Evolutionary conservation across 2,797 vertebrate species (phyloP).

Genomic region (Chromis chromis): DNA sequence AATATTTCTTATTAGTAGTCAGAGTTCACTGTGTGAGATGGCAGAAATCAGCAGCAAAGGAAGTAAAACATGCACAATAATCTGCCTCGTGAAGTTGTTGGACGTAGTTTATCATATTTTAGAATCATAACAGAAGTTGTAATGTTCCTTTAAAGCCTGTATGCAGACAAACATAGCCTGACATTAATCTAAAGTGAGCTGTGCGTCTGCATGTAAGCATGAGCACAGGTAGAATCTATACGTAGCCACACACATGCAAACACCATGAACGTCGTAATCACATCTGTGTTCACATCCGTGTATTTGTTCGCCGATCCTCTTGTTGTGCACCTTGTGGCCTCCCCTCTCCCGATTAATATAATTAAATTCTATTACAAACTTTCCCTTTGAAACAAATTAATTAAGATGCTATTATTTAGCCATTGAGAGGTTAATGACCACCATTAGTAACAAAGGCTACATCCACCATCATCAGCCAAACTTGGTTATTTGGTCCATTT

Average conservation of each 20-base stretch:
- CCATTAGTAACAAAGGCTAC: slow-evolving; percentile 94
- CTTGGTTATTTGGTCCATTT: slow-evolving; percentile 98
- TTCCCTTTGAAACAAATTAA: slow-evolving; percentile 88
- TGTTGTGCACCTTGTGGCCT: slow-evolving; percentile 74
- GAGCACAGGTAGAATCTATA: neutral
- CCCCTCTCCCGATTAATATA: slow-evolving; percentile 81
- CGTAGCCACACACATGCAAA: slow-evolving; percentile 21
- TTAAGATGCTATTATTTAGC: slow-evolving; percentile 90
- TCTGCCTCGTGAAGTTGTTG: neutral
- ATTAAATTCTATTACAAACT: slow-evolving; percentile 86
- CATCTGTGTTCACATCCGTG: slow-evolving; percentile 56
- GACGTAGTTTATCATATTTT: neutral
- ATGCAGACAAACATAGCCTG: slow-evolving; percentile 1
- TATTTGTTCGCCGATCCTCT: slow-evolving; percentile 57
- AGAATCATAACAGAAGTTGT: neutral
- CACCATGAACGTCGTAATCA: slow-evolving; percentile 35
- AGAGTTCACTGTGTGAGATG: neutral
- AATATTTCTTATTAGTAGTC: neutral
- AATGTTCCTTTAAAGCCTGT: neutral
- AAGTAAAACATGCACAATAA: neutral
- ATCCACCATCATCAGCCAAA: slow-evolving; percentile 96
- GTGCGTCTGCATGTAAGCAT: neutral
- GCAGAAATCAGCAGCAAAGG: neutral
- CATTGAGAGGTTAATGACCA: slow-evolving; percentile 91
- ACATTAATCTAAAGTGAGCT: slow-evolving; percentile 6